phyloP scores from a whole-genome alignment of 2,888 invertebrate species.

The Agrochola circellaris region DNA sequence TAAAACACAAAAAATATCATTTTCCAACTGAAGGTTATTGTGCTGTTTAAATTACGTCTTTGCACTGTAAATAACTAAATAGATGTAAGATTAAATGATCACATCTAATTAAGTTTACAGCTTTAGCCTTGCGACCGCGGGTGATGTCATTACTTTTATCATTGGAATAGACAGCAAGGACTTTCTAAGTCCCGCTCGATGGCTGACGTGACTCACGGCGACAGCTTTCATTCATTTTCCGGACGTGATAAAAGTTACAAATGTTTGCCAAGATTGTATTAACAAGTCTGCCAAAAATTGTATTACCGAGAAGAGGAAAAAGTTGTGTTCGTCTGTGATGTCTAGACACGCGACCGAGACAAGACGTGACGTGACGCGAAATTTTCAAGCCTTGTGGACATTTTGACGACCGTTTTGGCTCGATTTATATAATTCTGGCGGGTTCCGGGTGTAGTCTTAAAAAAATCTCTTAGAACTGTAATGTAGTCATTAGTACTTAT shows the following conservation, averaged over 20 bases:
- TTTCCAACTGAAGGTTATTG: conserved; percentile 1
- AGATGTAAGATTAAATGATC: conserved; percentile 60
- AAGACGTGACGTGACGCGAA: conserved; percentile 80
- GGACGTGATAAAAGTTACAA: conserved; percentile 83
- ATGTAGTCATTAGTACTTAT: conserved; percentile 19
- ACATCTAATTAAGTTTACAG: conserved; percentile 65
- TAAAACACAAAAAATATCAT: conserved; percentile 4
- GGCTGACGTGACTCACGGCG: conserved; percentile 79
- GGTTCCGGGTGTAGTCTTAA: conserved; percentile 17
- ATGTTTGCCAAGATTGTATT: conserved; percentile 87
- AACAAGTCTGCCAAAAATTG: conserved; percentile 86
- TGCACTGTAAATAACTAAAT: conserved; percentile 31
- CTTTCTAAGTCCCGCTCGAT: conserved; percentile 70
- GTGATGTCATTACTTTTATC: conserved; percentile 68
- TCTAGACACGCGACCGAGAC: conserved; percentile 87
- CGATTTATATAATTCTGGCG: conserved; percentile 42
- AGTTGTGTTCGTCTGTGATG: conserved; percentile 78
- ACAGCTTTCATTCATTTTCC: conserved; percentile 89
- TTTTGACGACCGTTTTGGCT: conserved; percentile 64
- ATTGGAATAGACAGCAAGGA: conserved; percentile 72
- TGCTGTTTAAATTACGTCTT: conserved; percentile 11
- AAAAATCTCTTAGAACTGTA: conserved; percentile 11
- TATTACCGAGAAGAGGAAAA: conserved; percentile 88
- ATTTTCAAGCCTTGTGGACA: conserved; percentile 69
- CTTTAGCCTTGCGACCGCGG: conserved; percentile 56